These are phyloP conservation scores for Cyclina sinensis DNA, from an alignment of 1,140 invertebrate genomes.

Conservation along the genomic window DNA sequence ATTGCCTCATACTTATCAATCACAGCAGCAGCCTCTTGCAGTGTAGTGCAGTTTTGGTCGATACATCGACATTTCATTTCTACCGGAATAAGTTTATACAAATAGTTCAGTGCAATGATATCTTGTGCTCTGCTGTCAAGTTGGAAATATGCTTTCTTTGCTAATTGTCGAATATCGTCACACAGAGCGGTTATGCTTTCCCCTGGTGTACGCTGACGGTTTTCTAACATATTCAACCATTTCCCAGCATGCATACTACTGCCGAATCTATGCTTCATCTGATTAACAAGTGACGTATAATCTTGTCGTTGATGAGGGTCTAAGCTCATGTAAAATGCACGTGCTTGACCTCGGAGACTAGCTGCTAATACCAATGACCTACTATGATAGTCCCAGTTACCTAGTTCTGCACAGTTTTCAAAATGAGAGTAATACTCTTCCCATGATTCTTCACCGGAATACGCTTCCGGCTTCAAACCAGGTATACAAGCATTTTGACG, in stretches of 20 bases:
- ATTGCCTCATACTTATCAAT: slow-evolving; percentile 53
- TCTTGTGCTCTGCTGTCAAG: slow-evolving; percentile 32
- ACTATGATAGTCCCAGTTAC: slow-evolving; percentile 17
- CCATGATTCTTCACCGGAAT: slow-evolving; percentile 44
- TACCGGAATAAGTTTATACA: no score
- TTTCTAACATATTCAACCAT: slow-evolving; percentile 36
- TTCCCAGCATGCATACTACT: background rate
- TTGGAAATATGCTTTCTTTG: slow-evolving; percentile 42
- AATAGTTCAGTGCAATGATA: background rate
- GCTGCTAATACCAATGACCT: background rate
- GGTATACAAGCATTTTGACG: background rate
- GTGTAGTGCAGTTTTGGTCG: background rate
- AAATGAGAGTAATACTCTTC: slow-evolving; percentile 51
- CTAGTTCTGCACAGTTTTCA: slow-evolving; percentile 59
- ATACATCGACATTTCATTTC: slow-evolving; percentile 50
- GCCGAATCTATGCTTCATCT: slow-evolving; percentile 36
- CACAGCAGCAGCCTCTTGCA: no score
- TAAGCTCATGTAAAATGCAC: background rate
- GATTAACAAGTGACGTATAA: background rate
- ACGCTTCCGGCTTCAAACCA: slow-evolving; percentile 60
- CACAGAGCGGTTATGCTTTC: background rate
- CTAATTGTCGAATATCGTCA: slow-evolving; percentile 39
- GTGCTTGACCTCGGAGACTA: background rate
- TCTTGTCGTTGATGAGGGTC: background rate
- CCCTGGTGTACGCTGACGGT: background rate